Evolutionary conservation across 2,888 invertebrate species (phyloP).

Genomic region (Autographa pulchrina): DNA sequence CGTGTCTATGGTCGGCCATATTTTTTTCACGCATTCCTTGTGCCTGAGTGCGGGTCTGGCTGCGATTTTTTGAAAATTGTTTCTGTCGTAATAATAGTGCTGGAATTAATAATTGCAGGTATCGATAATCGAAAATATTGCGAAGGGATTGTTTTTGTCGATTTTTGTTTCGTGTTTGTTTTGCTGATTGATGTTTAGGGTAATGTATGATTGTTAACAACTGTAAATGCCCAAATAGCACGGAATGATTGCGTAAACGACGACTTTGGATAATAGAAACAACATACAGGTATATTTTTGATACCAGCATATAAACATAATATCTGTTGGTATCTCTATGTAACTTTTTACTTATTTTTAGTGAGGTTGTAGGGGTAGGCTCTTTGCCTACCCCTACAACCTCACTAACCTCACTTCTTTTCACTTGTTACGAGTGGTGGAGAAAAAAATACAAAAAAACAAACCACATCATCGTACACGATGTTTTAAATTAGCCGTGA

Average conservation of each 20-base stretch:
- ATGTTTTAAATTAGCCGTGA: not conserved
- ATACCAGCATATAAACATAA: no score
- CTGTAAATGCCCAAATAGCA: not conserved
- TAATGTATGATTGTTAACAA: not conserved
- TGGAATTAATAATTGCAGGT: conserved; percentile 47
- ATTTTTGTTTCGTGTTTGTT: conserved; percentile 20
- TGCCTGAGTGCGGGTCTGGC: conserved; percentile 46
- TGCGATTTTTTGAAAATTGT: conserved; percentile 47
- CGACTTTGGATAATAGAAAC: no score
- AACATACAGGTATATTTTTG: no score
- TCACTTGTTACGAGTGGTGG: no score
- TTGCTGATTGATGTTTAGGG: conserved; percentile 19
- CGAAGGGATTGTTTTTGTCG: not conserved
- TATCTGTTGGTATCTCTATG: no score
- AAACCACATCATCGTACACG: not conserved
- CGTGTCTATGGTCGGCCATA: conserved; percentile 71
- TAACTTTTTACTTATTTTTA: no score
- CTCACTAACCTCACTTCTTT: no score
- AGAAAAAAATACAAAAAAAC: no score
- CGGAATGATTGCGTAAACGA: not conserved
- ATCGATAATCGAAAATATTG: conserved; percentile 39
- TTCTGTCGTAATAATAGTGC: conserved; percentile 19
- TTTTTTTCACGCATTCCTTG: conserved; percentile 63
- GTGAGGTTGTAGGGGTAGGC: no score
- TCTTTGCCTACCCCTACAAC: no score